Base-by-base conservation (phyloP, 1,140 invertebrate species). In the Drosophila sulfurigaster region DNA sequence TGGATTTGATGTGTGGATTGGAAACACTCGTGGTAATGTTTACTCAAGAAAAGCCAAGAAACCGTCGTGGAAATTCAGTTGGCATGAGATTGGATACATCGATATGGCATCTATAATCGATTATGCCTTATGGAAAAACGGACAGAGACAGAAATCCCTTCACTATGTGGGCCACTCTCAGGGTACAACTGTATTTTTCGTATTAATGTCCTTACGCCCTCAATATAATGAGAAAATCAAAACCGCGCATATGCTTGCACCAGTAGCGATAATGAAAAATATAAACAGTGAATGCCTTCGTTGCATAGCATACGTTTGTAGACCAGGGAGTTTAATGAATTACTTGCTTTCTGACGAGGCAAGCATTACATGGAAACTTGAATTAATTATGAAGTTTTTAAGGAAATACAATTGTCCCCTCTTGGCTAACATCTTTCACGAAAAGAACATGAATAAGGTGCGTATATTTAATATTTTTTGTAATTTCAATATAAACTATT, bases 61-160 rank as follows among this genome's bases (percentile, higher is more conserved):
- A 32, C 30, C 30, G 30, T 32, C 30, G 30, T 32, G 30, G 38
- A 41, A 41, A 41, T 95, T 95, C 64, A 92, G 92, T 7, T 96
- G 87, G 85, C 94, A 96, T 80, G 94, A 96, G 93, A 96, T 96
- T 93, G 96, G 94, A 1, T 80, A 93, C 4, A 94, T 94, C 73
- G 96, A 97, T 85, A 79, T 96, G 5, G 95, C 96, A 3, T 94
- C 96, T 0, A 94, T 94, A 71, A 93, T 97, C n/a, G 94, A 96
- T 79, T 95, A 95, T 77, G 94, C 96, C n/a, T 75, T 96, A 8
- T 81, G 92, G 0, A 81, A 73, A 13, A 96, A 95, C 8, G 92
- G 91, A 1, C 91, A 93, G 28, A 89, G 91, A 1, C 91, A 94
- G 52, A 76, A 92, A 11, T 66, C 91, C 32, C 76, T 96, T 25